A percentile compares a stretch with the other conserved stretches of the same genome.
Conservation (phyloP, 2,888 invertebrate species). For the Oligia strigilis region DNA sequence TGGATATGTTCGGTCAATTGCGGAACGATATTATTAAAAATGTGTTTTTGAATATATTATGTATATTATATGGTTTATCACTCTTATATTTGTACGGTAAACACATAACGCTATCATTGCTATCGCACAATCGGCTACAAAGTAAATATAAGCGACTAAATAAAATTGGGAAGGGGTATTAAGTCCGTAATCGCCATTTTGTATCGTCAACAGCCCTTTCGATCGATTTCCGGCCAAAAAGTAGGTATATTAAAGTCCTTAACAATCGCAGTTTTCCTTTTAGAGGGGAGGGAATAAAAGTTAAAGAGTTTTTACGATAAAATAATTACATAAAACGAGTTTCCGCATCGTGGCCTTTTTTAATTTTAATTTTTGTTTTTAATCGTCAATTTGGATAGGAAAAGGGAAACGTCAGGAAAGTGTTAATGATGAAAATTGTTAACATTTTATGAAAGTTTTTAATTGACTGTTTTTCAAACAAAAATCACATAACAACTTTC, state of each 20-base stretch:
- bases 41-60: not conserved
- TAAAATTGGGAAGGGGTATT: not conserved
- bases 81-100: too few species aligned
- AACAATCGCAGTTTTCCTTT: not conserved
- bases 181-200: not conserved
- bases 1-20: not conserved
- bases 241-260: not conserved
- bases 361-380: conserved; percentile 18
- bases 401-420: not conserved
- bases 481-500: not conserved
- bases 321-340: conserved; percentile 4
- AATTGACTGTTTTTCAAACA: conserved; percentile 10
- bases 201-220: not conserved
- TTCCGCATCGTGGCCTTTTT: conserved; percentile 3
- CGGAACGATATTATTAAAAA: not conserved
- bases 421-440: not conserved
- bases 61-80: not conserved
- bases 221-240: not conserved
- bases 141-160: not conserved
- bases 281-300: not conserved
- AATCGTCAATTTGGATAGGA: conserved; percentile 11
- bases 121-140: not conserved
- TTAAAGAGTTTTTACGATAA: not conserved
- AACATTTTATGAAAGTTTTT: conserved; percentile 7
- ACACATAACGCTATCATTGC: not conserved